Evolutionary conservation across 2,888 invertebrate genomes (phyloP), one percentile per base, ranked within the genome.

Genomic region (Rhaphigaster nebulosa): DNA sequence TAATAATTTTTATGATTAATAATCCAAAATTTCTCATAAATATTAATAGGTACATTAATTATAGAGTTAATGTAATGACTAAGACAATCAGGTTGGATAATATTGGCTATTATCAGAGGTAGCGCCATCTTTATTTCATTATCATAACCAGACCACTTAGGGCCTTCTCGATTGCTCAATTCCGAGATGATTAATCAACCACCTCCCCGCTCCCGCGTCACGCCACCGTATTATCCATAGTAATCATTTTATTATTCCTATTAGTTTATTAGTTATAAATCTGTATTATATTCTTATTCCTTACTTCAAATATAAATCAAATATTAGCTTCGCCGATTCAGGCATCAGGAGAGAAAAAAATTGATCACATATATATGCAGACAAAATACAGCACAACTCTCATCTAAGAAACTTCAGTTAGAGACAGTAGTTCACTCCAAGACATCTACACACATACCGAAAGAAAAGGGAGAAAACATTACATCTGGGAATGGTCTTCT

Each of bases 131-230:
- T 84, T 50, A 84, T 84, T 45, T n/a, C 45, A 84, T 84, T 84
- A 84, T 84, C 45, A 84, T 84, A 84, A 84, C 45, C 45, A 84
- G 84, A 15, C 45, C 84, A 84, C 84, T 84, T 84, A 84, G 45
- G 3, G 26, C 15, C 5, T n/a, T 50, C 84, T 84, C 15, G 45
- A 84, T 84, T 50, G 84, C 84, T 84, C 84, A 84, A 84, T 84
- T 84, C 84, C 45, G 8, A 84, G 45, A 45, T 15, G 45, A 84
- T 84, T 84, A 84, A 84, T 84, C 45, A 41, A 84, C 70, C 20
- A 76, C 3, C 70, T 76, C 20, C 23, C 34, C 6, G 15, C 5
- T 50, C 13, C n/a, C n/a, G 3, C 26, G 8, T 26, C 45, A n/a
- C 45, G 45, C 45, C 15, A 45, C 3, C 45, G 23, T 50, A 84